Base-by-base conservation (phyloP, 2,888 invertebrate genomes). In the Lasiommata megera region DNA sequence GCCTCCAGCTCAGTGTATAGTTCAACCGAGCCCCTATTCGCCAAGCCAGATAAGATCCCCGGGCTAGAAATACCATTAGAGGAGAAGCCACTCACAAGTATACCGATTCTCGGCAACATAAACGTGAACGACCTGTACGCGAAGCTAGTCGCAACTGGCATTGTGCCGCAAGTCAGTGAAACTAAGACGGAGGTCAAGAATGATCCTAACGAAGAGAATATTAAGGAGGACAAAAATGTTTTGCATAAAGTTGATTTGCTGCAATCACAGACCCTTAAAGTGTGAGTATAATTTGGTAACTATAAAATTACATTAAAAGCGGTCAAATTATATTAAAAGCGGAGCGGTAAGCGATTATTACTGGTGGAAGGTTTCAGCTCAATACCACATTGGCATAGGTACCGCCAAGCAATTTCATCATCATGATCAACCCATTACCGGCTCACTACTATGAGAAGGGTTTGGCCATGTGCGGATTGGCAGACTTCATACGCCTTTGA, bases 101-200 rank as follows among this genome's bases (percentile, higher is more conserved):
- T 80, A 6, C 76, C 84, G 11, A 63, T 76, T 9, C 73, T 91
- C 0, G 77, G 82, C 17, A 81, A 84, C 56, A 79, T 94, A 1
- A 96, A 97, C 72, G 95, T 98, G 18, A 95, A 93, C 61, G 96
- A 96, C 66, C 85, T 98, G 28, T 96, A 97, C 76, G 94, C 96
- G 62, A 96, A 96, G 79, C 84, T 98, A 6, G 94, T 98, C 0
- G 95, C 95, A 0, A 95, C 96, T 1, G 98, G 89, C 9, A 84
- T 87, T 0, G 86, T 88, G 1, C 75, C 78, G 28, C 66, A 68
- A 60, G 41, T 72, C 2, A 72, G 68, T n/a, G 69, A 71, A 11
- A 72, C 75, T 29, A 71, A 77, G 1, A 70, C 68, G 0, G 78
- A 79, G 1, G 56, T 62, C 0, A 79, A 77, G 40, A 67, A 66